phyloP scores from a whole-genome alignment of 2,113 vertebrate species.

The Hassar affinis region DNA sequence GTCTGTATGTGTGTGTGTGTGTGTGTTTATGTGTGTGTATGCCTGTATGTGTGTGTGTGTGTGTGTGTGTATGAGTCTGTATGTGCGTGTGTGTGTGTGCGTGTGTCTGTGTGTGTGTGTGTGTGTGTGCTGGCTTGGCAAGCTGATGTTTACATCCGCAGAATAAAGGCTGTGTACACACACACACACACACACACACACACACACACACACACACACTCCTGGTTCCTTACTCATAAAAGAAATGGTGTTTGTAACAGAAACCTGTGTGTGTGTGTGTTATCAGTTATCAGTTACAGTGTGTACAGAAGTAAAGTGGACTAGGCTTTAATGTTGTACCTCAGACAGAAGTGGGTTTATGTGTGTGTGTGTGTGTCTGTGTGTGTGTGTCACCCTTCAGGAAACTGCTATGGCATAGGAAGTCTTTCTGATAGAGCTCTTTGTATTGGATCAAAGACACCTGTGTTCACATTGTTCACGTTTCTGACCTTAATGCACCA shows the following conservation, averaged over 20 bases:
- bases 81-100: slow-evolving; percentile 17
- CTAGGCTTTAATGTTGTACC: slow-evolving; percentile 11
- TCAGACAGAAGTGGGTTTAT: not conserved
- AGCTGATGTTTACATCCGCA: slow-evolving; percentile 11
- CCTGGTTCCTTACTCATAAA: slow-evolving; percentile 3
- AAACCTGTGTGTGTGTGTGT: slow-evolving; percentile 7
- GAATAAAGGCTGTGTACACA: slow-evolving; percentile 27
- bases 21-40: too few species aligned
- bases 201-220: too few species aligned
- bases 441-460: not conserved
- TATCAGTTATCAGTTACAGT: slow-evolving; percentile 21
- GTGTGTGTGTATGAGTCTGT: too few species aligned
- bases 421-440: slow-evolving; percentile 25
- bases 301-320: slow-evolving; percentile 10
- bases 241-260: slow-evolving; percentile 12
- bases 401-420: not conserved
- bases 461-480: not conserved
- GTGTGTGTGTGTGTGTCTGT: slow-evolving; percentile 10
- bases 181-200: not conserved
- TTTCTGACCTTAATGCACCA: slow-evolving; percentile 3
- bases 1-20: too few species aligned
- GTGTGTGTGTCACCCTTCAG: slow-evolving; percentile 12
- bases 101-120: not conserved
- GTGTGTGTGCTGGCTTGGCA: not conserved
- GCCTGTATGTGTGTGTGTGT: too few species aligned